phyloP scores from a whole-genome alignment of 2,113 vertebrate species.

The human region GRCh38 chrX:18360001-18360500 shows the following conservation, averaged over 20 bases:
- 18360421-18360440: not conserved
- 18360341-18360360: slow-evolving; percentile 26
- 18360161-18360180: not conserved
- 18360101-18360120: slow-evolving; percentile 6
- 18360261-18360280: slow-evolving; percentile 8
- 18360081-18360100: not conserved
- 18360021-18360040: not conserved
- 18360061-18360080: not conserved
- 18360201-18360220: not conserved
- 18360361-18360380: not conserved
- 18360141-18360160: not conserved
- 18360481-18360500: too few species aligned
- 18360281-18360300: not conserved
- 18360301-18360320: not conserved
- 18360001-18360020: slow-evolving; percentile 15
- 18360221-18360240: slow-evolving; percentile 16
- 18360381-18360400: slow-evolving; percentile 3
- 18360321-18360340: not conserved
- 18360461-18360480: too few species aligned
- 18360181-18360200: not conserved
- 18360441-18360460: not conserved
- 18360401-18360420: not conserved
- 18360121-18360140: not conserved
- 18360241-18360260: slow-evolving; percentile 2
- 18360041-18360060: not conserved